Base-by-base conservation (phyloP, 1,140 invertebrate species). In the Formica exsecta region DNA sequence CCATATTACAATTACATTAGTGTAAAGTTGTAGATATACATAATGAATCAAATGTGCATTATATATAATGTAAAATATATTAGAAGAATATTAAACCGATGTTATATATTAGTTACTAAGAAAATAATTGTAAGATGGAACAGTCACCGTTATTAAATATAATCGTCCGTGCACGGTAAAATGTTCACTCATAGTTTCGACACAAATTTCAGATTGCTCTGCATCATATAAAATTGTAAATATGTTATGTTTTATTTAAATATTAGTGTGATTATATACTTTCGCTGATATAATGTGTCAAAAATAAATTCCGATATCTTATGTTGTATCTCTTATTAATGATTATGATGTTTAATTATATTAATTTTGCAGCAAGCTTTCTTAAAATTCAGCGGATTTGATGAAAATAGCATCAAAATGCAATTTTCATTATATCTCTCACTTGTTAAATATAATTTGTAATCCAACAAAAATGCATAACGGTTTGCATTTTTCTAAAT, bases 151-250 rank as follows among this genome's bases (percentile, higher is more conserved):
- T 80, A 54, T 80, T 80, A 41, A 80, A 68, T 80, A 7, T 80
- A 80, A 68, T 85, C 77, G 66, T 86, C 83, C 79, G 65, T 81
- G 89, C 87, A 90, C 66, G 79, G 79, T 81, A 73, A 73, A 73
- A 81, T 73, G 79, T 81, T 81, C 79, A 57, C 79, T 81, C 68
- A 73, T 81, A 81, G 66, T 73, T 81, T 71, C 54, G 57, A 80
- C 44, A 81, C 66, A 32, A 19, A 73, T 44, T 81, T 81, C 38
- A 65, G 29, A 86, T 75, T 86, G 54, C 65, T 64, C 25, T 79
- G 44, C 44, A 41, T 66, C 13, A 13, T 79, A 51, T 71, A 74
- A 25, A 66, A 38, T 22, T 86, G 64, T 73, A 84, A 86, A 88
- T 87, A 81, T 51, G 1, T 64, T 80, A 25, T 48, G 57, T 79